Conservation (phyloP, 2,797 vertebrate species). For the Pangasius larnaudii region DNA sequence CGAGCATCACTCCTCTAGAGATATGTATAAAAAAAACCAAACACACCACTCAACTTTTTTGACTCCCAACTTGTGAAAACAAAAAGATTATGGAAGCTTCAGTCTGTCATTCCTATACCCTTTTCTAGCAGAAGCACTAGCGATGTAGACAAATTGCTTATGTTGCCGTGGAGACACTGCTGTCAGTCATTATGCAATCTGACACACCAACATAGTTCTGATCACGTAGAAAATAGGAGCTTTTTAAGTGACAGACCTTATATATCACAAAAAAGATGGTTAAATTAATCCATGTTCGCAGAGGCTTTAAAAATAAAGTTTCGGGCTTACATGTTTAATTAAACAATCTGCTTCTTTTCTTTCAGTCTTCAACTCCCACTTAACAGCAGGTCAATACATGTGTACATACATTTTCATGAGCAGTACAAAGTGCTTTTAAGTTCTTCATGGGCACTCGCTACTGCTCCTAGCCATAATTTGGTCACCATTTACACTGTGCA, state of each 20-base stretch:
- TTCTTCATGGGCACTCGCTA: neutral
- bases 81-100: neutral
- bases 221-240: neutral
- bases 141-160: neutral
- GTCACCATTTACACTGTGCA: neutral
- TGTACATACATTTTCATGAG: constrained; percentile 16
- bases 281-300: neutral
- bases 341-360: constrained; percentile 11
- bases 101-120: neutral
- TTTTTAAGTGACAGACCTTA: neutral
- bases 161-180: neutral
- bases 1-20: neutral
- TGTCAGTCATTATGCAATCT: constrained; percentile 6
- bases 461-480: neutral
- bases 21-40: neutral
- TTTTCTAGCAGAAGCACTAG: neutral
- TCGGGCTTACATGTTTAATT: neutral
- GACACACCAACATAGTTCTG: neutral
- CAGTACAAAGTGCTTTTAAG: constrained; percentile 1
- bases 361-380: neutral
- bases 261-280: neutral
- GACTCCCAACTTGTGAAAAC: neutral
- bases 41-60: neutral
- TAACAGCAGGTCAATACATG: constrained; percentile 12
- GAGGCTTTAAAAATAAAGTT: constrained; percentile 8